Evolutionary conservation across 2,888 invertebrate genomes (phyloP), one percentile per base, ranked within the genome.

Genomic region (Heliconius cydno): DNA sequence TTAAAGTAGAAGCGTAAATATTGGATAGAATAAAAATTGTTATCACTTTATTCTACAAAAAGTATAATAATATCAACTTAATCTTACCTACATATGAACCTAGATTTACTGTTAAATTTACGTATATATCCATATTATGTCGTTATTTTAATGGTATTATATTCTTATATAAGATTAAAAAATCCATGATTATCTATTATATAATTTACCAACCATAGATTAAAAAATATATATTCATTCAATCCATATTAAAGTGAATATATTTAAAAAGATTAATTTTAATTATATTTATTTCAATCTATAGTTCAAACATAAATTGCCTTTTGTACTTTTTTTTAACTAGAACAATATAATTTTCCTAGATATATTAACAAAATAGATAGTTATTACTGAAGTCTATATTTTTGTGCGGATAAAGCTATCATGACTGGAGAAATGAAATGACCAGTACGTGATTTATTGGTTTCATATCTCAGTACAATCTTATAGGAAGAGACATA

Each of bases 391-490:
- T 15, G 12, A 73, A 65, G 4, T 46, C 75, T 65, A 75, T 65
- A 66, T 41, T 75, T 75, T 75, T 63, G 28, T 75, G 41, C 63
- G 75, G 75, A 75, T 75, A 38, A 65, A 41, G 38, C 66, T 75
- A 75, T 66, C 75, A 75, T 65, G 75, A 75, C 65, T 75, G 66
- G 75, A 75, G 75, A 75, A 75, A 75, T 75, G 75, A 66, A 75
- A 75, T 75, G 63, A 75, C 75, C 75, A 75, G 75, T 66, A 46
- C 75, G 75, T 75, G 75, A 75, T 75, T 75, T 75, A 75, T 75
- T 30, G 75, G 65, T 75, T 75, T 75, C 75, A 75, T 75, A 75
- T 75, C 65, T 75, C 75, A 75, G 75, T 75, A 75, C 75, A 75
- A 75, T 75, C 41, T 75, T 66, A 66, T 75, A 75, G 75, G 75